Evolutionary conservation across 2,888 invertebrate genomes (phyloP).

Genomic region (Lottia gigantea): DNA sequence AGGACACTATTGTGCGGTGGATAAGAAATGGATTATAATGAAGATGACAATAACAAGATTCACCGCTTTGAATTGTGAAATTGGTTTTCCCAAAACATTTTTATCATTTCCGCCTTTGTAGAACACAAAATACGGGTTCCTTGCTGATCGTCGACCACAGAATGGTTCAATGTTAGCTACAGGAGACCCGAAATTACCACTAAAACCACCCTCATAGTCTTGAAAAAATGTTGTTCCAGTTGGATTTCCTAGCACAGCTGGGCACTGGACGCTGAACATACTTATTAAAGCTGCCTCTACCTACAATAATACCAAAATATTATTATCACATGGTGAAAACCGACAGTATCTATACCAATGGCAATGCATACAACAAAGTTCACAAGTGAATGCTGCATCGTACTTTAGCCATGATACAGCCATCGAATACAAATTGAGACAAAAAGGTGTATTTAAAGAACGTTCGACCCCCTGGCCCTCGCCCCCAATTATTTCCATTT

Average conservation of each 20-base stretch:
- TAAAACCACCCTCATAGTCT: constrained; percentile 18
- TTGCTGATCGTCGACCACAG: constrained; percentile 28
- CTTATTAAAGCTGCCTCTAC: constrained; percentile 26
- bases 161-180: constrained; percentile 26
- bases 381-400: too few species aligned
- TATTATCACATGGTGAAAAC: too few species aligned
- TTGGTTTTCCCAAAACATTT: constrained; percentile 11
- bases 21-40: too few species aligned
- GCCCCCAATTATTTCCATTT: too few species aligned
- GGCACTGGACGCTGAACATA: constrained; percentile 35
- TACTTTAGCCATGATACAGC: too few species aligned
- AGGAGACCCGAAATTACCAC: constrained; percentile 1
- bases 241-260: constrained; percentile 16
- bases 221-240: constrained; percentile 16
- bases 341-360: too few species aligned
- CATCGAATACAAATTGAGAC: too few species aligned
- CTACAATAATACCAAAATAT: constrained; percentile 16
- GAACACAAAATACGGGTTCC: constrained; percentile 24
- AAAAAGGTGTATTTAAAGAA: too few species aligned
- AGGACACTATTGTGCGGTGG: too few species aligned
- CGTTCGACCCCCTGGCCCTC: too few species aligned
- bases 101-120: constrained; percentile 14
- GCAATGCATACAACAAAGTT: too few species aligned
- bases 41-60: constrained; percentile 8
- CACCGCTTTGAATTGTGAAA: constrained; percentile 19